Evolutionary conservation across 2,113 vertebrate genomes (phyloP).

Genomic region (Misgurnus mizolepis): DNA sequence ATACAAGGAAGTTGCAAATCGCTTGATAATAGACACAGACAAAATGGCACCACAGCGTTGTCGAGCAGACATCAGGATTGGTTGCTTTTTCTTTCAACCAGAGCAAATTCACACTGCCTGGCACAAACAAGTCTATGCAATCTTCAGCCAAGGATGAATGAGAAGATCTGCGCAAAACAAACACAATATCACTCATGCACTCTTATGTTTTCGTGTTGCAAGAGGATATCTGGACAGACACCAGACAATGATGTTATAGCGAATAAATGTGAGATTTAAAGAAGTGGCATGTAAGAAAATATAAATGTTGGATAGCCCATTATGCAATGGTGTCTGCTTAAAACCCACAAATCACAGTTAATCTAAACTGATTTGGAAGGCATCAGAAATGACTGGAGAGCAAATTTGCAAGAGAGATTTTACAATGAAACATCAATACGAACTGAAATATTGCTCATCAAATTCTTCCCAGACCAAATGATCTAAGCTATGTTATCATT

Average conservation of each 20-base stretch:
- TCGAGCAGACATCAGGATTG: constrained; percentile 50
- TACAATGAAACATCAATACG: too few species aligned
- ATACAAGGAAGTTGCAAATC: constrained; percentile 63
- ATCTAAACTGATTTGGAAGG: too few species aligned
- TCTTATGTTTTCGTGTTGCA: not conserved
- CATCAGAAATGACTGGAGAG: too few species aligned
- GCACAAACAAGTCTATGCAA: constrained; percentile 33
- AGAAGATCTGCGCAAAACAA: constrained; percentile 31
- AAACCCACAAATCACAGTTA: too few species aligned
- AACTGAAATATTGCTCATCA: not conserved
- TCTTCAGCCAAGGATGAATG: constrained; percentile 17
- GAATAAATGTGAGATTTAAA: not conserved
- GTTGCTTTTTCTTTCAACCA: constrained; percentile 52
- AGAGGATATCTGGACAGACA: constrained; percentile 2
- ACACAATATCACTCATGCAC: not conserved
- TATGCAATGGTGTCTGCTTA: too few species aligned
- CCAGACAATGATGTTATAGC: not conserved
- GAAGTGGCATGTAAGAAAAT: not conserved
- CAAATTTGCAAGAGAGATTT: too few species aligned
- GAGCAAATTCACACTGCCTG: constrained; percentile 58
- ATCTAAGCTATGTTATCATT: not conserved
- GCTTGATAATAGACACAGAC: constrained; percentile 64
- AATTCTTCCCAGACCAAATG: not conserved
- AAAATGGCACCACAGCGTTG: constrained; percentile 67
- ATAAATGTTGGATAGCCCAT: too few species aligned